Evolutionary conservation across 2,113 vertebrate genomes (phyloP).

Genomic region (Podarcis raffonei): DNA sequence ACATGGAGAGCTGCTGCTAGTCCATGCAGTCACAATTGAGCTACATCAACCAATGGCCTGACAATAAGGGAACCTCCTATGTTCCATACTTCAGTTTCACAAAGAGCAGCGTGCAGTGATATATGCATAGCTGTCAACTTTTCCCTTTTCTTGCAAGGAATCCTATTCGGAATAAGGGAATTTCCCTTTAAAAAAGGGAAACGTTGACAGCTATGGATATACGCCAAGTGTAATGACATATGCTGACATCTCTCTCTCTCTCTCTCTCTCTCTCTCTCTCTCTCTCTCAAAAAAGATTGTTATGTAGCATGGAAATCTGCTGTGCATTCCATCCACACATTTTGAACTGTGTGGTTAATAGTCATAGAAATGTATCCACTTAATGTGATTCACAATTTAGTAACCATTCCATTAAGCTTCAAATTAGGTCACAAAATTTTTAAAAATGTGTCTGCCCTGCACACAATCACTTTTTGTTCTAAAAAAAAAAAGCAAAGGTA

Average conservation of each 20-base stretch:
- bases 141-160: too few species aligned
- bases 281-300: neutral
- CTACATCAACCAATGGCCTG: too few species aligned
- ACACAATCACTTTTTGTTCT: neutral
- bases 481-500: constrained; percentile 12
- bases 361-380: neutral
- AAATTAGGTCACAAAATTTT: neutral
- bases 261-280: too few species aligned
- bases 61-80: too few species aligned
- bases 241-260: too few species aligned
- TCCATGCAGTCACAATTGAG: too few species aligned
- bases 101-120: neutral
- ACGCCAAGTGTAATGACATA: neutral
- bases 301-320: neutral
- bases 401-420: neutral
- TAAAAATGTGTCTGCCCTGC: neutral
- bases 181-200: too few species aligned
- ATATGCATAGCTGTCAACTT: too few species aligned
- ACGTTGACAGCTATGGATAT: too few species aligned
- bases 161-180: too few species aligned
- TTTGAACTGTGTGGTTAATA: neutral
- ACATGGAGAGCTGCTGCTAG: too few species aligned
- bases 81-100: neutral
- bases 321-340: neutral
- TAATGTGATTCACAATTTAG: neutral